Conservation (phyloP, 30 jellyfish, hydroid and myxozoan species). For the Clytia hemisphaerica region DNA sequence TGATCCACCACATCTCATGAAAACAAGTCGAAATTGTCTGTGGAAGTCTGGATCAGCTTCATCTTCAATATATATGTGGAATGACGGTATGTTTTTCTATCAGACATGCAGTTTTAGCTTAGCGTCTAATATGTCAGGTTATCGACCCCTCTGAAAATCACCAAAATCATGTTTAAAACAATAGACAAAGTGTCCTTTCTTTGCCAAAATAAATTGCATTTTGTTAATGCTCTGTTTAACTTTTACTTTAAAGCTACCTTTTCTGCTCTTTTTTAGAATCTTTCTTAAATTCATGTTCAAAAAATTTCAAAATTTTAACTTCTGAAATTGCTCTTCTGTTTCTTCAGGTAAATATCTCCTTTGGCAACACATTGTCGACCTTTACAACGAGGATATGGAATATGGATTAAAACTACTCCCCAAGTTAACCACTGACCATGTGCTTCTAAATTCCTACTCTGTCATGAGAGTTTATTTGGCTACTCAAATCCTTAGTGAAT, state of each 20-base stretch:
- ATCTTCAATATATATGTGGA: constrained; percentile 27
- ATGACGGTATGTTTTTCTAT: constrained; percentile 26
- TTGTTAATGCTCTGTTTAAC: no score
- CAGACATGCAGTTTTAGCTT: no score
- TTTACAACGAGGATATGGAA: constrained; percentile 15
- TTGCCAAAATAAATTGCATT: no score
- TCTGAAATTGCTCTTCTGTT: no score
- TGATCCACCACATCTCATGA: constrained; percentile 35
- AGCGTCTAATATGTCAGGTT: no score
- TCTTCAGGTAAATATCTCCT: neutral
- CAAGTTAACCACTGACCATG: constrained; percentile 20
- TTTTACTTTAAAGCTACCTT: no score
- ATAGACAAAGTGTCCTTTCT: no score
- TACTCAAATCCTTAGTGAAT: constrained; percentile 25
- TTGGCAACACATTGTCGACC: constrained; percentile 22
- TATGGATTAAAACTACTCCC: constrained; percentile 29
- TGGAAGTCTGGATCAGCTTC: constrained; percentile 26
- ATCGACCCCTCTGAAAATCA: no score
- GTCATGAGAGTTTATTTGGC: constrained; percentile 39
- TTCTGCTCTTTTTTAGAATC: no score
- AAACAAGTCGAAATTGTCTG: constrained; percentile 22
- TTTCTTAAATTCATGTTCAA: no score
- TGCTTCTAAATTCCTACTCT: constrained; percentile 18
- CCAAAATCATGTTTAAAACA: no score
- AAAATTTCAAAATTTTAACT: no score